Evolutionary conservation across 2,113 vertebrate genomes (phyloP).

Genomic region (Anser brachyrhynchus): DNA sequence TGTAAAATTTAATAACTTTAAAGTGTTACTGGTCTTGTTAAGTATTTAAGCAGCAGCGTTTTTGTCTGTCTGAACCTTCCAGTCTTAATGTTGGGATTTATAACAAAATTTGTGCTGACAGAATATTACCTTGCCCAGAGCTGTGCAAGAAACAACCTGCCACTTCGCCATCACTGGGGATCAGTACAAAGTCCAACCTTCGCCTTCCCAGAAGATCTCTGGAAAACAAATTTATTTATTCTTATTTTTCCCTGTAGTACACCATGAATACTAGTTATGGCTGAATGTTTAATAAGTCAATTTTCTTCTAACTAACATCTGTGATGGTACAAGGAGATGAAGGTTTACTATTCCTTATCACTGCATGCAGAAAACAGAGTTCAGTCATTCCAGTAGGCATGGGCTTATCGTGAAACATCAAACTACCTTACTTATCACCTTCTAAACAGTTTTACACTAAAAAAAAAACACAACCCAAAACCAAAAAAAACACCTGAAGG

Average conservation of each 20-base stretch:
- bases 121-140: conserved; percentile 70
- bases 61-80: conserved; percentile 60
- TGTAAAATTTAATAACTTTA: conserved; percentile 31
- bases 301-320: conserved; percentile 30
- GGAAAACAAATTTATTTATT: conserved; percentile 19
- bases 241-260: conserved; percentile 64
- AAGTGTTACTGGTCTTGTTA: conserved; percentile 41
- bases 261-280: conserved; percentile 51
- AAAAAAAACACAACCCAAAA: not conserved
- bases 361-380: conserved; percentile 21
- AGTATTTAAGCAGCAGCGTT: conserved; percentile 60
- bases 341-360: conserved; percentile 55
- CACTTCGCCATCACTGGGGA: conserved; percentile 45
- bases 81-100: conserved; percentile 70
- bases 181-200: conserved; percentile 56
- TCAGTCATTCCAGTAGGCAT: conserved; percentile 24
- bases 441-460: not conserved
- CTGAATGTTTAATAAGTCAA: conserved; percentile 38
- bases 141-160: conserved; percentile 64
- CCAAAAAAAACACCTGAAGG: conserved; percentile 9
- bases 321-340: conserved; percentile 50
- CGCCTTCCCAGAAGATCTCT: conserved; percentile 52
- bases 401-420: conserved; percentile 36
- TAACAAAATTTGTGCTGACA: conserved; percentile 68
- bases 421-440: conserved; percentile 34